Percentiles rank a stretch among this genome's conserved stretches.
Evolutionary conservation across 2,113 vertebrate genomes (phyloP).

Genomic region (Uria aalge): DNA sequence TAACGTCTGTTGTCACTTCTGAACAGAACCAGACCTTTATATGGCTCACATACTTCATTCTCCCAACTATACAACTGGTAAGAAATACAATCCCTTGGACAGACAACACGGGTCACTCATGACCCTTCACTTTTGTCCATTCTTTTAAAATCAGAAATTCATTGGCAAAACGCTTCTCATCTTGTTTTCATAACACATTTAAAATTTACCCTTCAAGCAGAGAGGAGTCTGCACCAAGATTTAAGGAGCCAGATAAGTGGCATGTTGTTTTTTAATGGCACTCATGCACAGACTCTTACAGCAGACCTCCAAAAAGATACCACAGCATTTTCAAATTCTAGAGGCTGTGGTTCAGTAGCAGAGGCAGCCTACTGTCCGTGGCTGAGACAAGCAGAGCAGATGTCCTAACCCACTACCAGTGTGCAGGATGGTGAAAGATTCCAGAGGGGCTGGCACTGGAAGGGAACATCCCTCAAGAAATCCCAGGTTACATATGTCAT

Average conservation of each 20-base stretch:
- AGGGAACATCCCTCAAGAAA: neutral
- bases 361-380: neutral
- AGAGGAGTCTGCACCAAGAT: neutral
- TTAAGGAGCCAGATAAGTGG: neutral
- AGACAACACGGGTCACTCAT: neutral
- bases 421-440: neutral
- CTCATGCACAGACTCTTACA: fast-evolving
- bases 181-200: neutral
- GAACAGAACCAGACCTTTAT: neutral
- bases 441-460: neutral
- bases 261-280: neutral
- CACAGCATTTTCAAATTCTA: neutral
- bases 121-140: neutral
- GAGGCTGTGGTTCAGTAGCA: neutral
- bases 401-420: neutral
- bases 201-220: neutral
- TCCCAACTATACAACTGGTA: neutral
- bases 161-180: neutral
- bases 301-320: neutral
- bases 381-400: neutral
- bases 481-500: neutral
- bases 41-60: neutral
- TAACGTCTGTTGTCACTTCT: neutral
- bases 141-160: neutral
- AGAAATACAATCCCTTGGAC: neutral